Base-by-base conservation (phyloP, 2,888 invertebrate genomes). In the Eurytoma californica region DNA sequence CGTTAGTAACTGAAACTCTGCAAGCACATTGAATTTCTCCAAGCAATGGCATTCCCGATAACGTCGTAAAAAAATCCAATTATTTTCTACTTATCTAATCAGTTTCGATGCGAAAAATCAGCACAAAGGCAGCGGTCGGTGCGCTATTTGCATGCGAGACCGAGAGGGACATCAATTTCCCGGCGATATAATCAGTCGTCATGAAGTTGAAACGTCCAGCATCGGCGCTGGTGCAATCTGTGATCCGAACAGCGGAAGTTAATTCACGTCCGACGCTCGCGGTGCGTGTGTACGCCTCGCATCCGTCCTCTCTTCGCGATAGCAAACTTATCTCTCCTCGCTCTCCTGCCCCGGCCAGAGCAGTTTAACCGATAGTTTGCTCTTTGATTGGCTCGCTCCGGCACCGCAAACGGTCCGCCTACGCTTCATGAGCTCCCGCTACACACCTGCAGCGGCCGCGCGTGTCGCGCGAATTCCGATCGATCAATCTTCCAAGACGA, bases 401-500 rank as follows among this genome's bases (percentile, higher is more conserved):
- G 47, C 73, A 70, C 70, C 79, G 66, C 79, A 79, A 73, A 81
- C 79, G 73, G 73, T 76, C 72, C 78, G 20, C 63, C 63, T 65
- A 24, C 16, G 24, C 61, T 51, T 47, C 58, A 53, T 53, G 28
- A 24, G 28, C 18, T 39, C 13, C 39, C 24, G 9, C 51, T 30
- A 20, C 53, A 1, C 28, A 28, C 79, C 79, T 80, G 81, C 77
- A 24, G 53, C n/a, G n/a, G 3, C 14, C 53, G 14, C 53, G 14
- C 4, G n/a, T 5, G 53, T 7, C 53, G n/a, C 53, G n/a, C 53
- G 16, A 53, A 53, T n/a, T 14, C 53, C 63, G 30, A 68, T 73
- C 83, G 81, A 83, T 84, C 79, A 83, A 84, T 84, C 82, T 81
- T 68, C 61, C 63, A 51, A 53, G 68, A 76, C 83, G 76, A 79